A percentile compares a stretch with the other conserved stretches of the same genome.
Evolutionary conservation across 2,113 vertebrate species (phyloP).

Genomic region (Alces alces): DNA sequence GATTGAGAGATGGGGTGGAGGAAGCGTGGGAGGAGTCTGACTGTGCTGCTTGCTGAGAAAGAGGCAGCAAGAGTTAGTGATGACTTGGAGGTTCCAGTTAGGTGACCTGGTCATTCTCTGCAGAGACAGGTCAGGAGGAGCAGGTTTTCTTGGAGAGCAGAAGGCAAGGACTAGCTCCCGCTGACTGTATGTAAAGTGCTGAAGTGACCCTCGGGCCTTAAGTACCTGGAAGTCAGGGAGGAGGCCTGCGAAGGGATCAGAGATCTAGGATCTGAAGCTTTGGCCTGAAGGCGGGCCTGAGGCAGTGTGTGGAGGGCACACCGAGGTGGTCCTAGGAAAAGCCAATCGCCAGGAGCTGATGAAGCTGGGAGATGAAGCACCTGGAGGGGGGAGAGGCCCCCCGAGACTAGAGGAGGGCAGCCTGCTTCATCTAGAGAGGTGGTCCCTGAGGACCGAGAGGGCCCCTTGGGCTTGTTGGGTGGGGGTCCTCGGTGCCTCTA

Average conservation of each 20-base stretch:
- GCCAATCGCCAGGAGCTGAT: background rate
- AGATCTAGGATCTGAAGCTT: background rate
- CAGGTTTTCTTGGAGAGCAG: background rate
- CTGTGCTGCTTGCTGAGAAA: background rate
- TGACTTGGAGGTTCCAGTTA: too few relatives aligned
- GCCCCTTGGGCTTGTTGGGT: fast-evolving
- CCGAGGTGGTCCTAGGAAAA: background rate
- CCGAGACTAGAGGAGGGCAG: too few relatives aligned
- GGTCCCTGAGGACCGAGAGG: background rate
- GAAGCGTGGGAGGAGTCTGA: background rate
- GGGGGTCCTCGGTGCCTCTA: background rate
- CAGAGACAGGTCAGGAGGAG: background rate
- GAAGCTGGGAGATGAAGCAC: background rate
- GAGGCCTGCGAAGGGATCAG: background rate
- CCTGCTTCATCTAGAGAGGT: background rate
- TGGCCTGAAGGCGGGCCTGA: background rate
- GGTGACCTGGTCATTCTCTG: background rate
- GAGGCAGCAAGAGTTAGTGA: background rate
- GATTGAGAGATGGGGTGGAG: background rate
- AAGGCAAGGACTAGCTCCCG: background rate
- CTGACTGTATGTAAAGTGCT: background rate
- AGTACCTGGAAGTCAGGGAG: background rate
- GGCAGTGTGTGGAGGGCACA: background rate
- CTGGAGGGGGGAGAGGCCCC: background rate
- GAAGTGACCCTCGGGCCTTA: background rate